A percentile compares a stretch with the other conserved stretches of the same genome.
Evolutionary conservation across 2,113 vertebrate species (phyloP).

Genomic region (Eulacestoma nigropectus): DNA sequence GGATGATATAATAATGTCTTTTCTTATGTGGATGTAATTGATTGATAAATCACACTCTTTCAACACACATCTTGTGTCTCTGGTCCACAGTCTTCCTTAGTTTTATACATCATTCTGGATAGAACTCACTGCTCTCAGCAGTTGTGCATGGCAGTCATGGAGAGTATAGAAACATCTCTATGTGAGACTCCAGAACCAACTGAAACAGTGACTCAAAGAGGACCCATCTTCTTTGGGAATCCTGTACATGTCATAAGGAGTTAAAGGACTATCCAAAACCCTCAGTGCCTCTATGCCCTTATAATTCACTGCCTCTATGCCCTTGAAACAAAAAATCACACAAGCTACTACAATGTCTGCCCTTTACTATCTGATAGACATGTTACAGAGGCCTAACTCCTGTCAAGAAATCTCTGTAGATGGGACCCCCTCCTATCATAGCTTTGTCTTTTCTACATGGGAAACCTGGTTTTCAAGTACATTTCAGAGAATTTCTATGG

Average conservation of each 20-base stretch:
- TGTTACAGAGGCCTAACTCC: accelerated
- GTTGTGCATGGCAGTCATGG: background rate
- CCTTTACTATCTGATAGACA: background rate
- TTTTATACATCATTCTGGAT: background rate
- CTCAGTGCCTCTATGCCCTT: too few species aligned
- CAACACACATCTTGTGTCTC: accelerated
- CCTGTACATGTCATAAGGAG: accelerated
- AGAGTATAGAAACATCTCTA: background rate
- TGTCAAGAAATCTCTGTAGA: background rate
- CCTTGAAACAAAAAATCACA: background rate
- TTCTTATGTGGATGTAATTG: background rate
- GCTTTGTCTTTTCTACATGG: background rate
- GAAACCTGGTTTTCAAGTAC: background rate
- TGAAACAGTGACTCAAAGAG: background rate
- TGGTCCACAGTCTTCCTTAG: background rate
- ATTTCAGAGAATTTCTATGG: background rate
- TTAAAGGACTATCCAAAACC: background rate
- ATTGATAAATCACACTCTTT: background rate
- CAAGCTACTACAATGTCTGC: accelerated
- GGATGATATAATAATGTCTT: background rate
- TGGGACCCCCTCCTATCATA: background rate
- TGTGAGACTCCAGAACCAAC: background rate
- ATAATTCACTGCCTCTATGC: background rate
- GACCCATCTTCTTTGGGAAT: background rate
- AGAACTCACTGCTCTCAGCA: background rate